Conservation (phyloP, 1,140 invertebrate species). For the Periplaneta americana region DNA sequence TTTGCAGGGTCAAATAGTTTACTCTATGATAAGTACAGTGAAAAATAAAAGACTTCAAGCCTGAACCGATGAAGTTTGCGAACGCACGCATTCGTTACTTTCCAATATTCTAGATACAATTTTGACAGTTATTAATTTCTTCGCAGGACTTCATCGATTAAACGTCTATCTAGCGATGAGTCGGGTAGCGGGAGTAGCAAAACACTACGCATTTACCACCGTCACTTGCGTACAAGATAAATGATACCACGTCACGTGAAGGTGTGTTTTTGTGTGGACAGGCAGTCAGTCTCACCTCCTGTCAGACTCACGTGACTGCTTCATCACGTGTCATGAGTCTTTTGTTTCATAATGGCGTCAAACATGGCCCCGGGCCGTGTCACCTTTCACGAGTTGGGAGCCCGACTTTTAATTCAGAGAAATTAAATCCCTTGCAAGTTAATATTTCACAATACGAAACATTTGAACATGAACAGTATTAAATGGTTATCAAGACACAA, state of each 20-base stretch:
- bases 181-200: no score
- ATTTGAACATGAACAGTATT: no score
- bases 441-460: background rate
- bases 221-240: background rate
- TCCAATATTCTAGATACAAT: no score
- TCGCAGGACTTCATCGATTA: background rate
- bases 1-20: no score
- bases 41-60: no score
- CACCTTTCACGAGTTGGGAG: background rate
- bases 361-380: background rate
- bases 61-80: no score
- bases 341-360: background rate
- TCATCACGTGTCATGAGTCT: background rate
- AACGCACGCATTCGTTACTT: no score
- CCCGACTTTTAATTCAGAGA: background rate
- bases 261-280: background rate
- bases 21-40: no score
- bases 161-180: background rate
- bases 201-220: no score
- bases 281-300: background rate
- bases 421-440: background rate
- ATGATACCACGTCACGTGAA: background rate
- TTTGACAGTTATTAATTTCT: no score
- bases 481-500: no score
- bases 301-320: background rate